Percentiles rank a stretch among this genome's conserved stretches.
These are phyloP conservation scores for Phaenicophaeus curvirostris DNA, from an alignment of 2,797 vertebrate species.

Conservation along the genomic window DNA sequence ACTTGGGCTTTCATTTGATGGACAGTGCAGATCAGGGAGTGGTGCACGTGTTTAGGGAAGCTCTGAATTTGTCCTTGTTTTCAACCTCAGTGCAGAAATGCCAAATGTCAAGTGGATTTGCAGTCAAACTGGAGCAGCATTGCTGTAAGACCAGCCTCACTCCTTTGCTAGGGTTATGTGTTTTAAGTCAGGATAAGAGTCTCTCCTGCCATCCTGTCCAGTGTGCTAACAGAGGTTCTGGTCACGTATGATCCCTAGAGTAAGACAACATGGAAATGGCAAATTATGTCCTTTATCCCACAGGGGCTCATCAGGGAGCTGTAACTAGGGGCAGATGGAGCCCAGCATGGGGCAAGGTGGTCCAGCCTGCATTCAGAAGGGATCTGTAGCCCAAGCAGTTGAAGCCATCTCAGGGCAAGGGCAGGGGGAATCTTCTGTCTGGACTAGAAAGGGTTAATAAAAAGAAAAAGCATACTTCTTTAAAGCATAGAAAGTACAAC, in stretches of 20 bases:
- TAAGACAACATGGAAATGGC: neutral
- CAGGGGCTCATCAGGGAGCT: neutral
- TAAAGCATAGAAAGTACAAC: conserved; percentile 55
- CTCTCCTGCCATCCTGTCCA: neutral
- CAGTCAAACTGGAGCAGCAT: neutral
- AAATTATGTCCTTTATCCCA: fast-evolving
- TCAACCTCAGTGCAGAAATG: neutral
- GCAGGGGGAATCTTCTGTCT: neutral
- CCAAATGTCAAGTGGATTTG: neutral
- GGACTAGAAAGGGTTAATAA: neutral
- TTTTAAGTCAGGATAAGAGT: neutral
- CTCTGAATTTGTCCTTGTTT: neutral
- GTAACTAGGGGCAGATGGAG: neutral
- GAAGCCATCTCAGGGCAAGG: neutral
- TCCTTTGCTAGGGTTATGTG: fast-evolving
- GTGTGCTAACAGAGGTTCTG: neutral
- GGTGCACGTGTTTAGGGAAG: neutral
- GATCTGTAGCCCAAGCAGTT: neutral
- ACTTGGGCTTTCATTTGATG: neutral
- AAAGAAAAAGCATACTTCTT: conserved; percentile 51
- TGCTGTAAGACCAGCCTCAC: neutral
- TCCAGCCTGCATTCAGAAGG: neutral
- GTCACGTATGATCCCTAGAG: fast-evolving
- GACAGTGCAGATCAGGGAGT: neutral
- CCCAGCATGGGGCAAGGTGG: neutral